phyloP scores from a whole-genome alignment of 2,113 vertebrate genomes.

The Heliornis fulica region DNA sequence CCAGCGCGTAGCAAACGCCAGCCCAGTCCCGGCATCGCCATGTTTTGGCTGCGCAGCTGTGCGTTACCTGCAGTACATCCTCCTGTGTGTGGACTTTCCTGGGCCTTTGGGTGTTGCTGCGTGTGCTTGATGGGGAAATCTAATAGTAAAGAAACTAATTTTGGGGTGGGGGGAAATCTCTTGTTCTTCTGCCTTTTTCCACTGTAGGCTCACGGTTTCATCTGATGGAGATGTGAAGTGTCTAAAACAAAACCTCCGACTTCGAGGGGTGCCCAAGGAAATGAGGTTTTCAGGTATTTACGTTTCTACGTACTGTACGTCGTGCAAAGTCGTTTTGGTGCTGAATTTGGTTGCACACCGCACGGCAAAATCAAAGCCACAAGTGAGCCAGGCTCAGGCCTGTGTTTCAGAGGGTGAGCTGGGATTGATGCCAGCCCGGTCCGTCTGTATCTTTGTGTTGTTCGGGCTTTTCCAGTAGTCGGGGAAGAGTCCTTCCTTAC shows the following conservation, averaged over 20 bases:
- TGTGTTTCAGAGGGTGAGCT: no score
- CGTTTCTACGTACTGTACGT: rapidly evolving
- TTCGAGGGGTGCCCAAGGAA: background rate
- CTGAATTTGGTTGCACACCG: background rate
- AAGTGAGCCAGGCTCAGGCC: background rate
- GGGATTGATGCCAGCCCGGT: background rate
- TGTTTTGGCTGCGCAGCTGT: rapidly evolving
- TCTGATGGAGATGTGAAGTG: background rate
- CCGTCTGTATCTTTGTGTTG: background rate
- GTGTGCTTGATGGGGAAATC: background rate
- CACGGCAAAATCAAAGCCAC: background rate
- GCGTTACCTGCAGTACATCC: no score
- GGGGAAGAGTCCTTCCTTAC: background rate
- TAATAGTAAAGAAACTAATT: background rate
- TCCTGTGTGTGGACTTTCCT: background rate
- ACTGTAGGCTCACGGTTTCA: background rate
- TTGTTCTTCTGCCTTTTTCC: background rate
- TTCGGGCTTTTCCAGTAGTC: rapidly evolving
- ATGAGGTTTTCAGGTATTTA: background rate
- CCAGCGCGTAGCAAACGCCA: rapidly evolving
- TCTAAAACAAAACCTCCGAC: background rate
- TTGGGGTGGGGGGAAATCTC: background rate
- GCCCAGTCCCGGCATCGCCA: background rate
- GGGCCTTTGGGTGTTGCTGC: background rate
- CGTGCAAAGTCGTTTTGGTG: rapidly evolving